Base-by-base conservation (phyloP, 2,888 invertebrate genomes). In the Metallyticus violacea region DNA sequence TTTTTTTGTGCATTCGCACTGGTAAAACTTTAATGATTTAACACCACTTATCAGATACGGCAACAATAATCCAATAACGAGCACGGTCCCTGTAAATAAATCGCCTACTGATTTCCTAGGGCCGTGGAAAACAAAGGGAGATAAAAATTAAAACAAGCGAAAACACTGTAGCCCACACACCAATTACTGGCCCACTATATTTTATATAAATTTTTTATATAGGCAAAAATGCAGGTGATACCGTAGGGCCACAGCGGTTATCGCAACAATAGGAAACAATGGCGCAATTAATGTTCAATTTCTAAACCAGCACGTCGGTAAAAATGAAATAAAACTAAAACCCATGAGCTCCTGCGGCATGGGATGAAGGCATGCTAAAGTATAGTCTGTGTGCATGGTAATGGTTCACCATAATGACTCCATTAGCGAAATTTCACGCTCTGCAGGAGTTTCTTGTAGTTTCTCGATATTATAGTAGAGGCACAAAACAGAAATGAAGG, bases 211-310 rank as follows among this genome's bases (percentile, higher is more conserved):
- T 62, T 62, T 62, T 62, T 62, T 62, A 62, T 62, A 62, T 15
- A 62, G 40, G 40, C 40, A 62, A 62, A 62, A 62, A 62, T 62
- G 40, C 40, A 62, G 40, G 40, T 62, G 40, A 62, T 9, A 62
- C 40, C 40, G 40, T 62, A 15, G 40, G 40, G 40, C 40, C 40
- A 62, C 40, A 62, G 40, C 15, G 40, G 40, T 62, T 62, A 62
- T 62, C 40, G 82, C 7, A 62, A 62, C 62, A 62, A 82, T 82
- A 40, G 40, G 62, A 82, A 62, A 26, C 40, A 62, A 62, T 26
- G 62, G 62, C 26, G 25, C 82, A 62, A 82, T 82, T 82, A 82
- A 62, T 82, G 82, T 62, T 82, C 62, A 62, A 82, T 62, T 82
- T 82, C 62, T 29, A 62, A 62, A 62, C 40, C 40, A 62, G 40